Evolutionary conservation across 1,140 invertebrate genomes (phyloP), one percentile per base, ranked within the genome.

Genomic region (Hyles vespertilio): DNA sequence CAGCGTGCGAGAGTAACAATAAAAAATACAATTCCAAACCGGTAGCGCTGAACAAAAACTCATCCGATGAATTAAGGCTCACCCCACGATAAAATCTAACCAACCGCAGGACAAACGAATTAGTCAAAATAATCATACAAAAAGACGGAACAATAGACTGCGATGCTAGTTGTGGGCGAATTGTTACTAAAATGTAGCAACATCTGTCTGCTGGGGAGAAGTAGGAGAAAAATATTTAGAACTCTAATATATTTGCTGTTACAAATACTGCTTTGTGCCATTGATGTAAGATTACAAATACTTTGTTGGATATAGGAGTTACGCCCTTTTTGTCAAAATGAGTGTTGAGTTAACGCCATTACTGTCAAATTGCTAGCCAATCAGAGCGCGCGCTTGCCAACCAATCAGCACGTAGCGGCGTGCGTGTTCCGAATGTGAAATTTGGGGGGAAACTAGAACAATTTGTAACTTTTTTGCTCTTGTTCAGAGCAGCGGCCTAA

Each of bases 321-420:
- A 58, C 7, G 40, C 58, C 56, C 36, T 51, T 77, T 65, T 61
- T 60, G 2, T 52, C 3, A 40, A 11, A 51, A 50, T 44, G 9
- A 49, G 33, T 51, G 58, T 72, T 48, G 70, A 78, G 76, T 83
- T 88, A 86, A 88, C 85, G 82, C 85, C 85, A 88, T 88, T 84
- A 84, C 78, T 88, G 84, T 87, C 85, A 87, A 84, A 83, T 81
- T 80, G 85, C 77, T 51, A 64, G 84, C 85, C 85, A 88, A 88
- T 88, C 81, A 80, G 76, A 69, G 69, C 51, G 63, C 32, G 67
- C 68, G 60, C 63, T 66, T 63, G 66, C 72, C 68, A 71, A 75
- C 82, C 85, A 88, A 88, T 85, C 67, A 74, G 67, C 32, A 69
- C 57, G 50, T 47, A 56, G 61, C 65, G 59, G 54, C 49, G 65